Percentiles rank a stretch among this genome's conserved stretches.
phyloP scores from a whole-genome alignment of 2,113 vertebrate species.

The Tympanuchus pallidicinctus region DNA sequence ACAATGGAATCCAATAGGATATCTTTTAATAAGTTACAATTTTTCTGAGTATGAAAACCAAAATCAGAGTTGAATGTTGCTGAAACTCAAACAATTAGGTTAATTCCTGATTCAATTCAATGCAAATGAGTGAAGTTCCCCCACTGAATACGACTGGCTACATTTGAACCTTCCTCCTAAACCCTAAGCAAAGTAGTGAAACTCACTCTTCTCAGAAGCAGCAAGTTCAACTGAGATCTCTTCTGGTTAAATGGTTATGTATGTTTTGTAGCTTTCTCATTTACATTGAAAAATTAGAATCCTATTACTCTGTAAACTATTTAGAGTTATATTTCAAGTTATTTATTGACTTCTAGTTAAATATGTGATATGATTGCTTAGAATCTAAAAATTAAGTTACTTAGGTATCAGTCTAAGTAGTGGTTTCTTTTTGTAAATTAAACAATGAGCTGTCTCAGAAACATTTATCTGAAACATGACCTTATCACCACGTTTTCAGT shows the following conservation, averaged over 20 bases:
- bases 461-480: neutral
- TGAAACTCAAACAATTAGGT: neutral
- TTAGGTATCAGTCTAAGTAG: neutral
- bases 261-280: neutral
- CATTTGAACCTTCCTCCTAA: neutral
- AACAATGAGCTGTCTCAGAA: neutral
- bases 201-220: neutral
- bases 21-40: neutral
- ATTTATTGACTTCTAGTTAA: neutral
- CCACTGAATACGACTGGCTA: neutral
- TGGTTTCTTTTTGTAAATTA: neutral
- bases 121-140: neutral
- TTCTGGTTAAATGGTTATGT: neutral
- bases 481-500: neutral
- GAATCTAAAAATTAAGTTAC: neutral
- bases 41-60: neutral
- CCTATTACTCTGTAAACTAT: neutral
- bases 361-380: neutral
- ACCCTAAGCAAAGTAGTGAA: neutral
- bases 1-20: neutral
- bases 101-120: neutral
- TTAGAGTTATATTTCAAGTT: neutral
- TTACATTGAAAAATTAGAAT: neutral
- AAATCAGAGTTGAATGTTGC: neutral
- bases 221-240: neutral